These are phyloP conservation scores for Arenaria interpres DNA, from an alignment of 2,113 vertebrate species.

Conservation along the genomic window DNA sequence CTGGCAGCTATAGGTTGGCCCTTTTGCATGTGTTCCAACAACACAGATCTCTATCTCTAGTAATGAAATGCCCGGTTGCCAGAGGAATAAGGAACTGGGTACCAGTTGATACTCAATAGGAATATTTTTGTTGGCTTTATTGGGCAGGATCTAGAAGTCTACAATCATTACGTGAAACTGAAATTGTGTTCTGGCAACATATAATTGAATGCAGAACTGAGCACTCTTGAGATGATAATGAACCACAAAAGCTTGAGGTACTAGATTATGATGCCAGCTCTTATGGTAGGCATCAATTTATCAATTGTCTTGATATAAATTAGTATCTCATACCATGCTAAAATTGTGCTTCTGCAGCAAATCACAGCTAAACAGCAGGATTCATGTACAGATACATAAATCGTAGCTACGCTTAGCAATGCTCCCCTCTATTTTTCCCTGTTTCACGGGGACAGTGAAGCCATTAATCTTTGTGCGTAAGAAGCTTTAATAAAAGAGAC, in stretches of 20 bases:
- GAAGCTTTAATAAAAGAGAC: background rate
- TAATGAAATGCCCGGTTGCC: background rate
- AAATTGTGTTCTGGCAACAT: background rate
- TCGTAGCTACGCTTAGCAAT: background rate
- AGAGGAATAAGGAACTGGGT: background rate
- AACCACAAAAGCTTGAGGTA: background rate
- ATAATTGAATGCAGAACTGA: conserved; percentile 1
- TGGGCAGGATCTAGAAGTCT: background rate
- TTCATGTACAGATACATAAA: background rate
- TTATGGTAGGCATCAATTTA: conserved; percentile 17
- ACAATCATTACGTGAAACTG: background rate
- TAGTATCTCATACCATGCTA: background rate
- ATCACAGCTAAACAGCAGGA: background rate
- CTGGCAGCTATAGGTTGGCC: background rate
- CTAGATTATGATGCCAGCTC: background rate
- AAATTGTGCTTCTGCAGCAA: conserved; percentile 6
- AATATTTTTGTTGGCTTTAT: background rate
- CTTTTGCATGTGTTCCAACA: background rate
- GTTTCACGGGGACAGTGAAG: background rate
- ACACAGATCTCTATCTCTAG: background rate
- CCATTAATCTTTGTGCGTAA: background rate
- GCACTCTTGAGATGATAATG: conserved; percentile 7
- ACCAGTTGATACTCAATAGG: background rate
- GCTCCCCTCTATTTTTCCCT: background rate
- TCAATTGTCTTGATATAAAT: conserved; percentile 30